phyloP scores from a whole-genome alignment of 2,888 invertebrate species.

The Plutella xylostella region DNA sequence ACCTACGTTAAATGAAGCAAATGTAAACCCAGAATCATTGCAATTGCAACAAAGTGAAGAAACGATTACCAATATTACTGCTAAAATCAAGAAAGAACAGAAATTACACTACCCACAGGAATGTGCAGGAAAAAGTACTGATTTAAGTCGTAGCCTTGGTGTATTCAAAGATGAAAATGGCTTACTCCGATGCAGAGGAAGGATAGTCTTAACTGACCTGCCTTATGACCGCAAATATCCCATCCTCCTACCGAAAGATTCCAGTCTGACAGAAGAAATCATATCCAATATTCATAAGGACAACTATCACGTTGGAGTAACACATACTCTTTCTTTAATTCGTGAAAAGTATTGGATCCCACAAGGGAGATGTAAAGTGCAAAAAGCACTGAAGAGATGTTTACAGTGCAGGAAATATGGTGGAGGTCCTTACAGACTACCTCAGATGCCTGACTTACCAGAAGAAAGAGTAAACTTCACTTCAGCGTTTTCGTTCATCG shows the following conservation, averaged over 20 bases:
- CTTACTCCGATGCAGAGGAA: constrained; percentile 15
- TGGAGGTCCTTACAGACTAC: constrained; percentile 21
- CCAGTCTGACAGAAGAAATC: constrained; percentile 10
- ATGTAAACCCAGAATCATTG: too few relatives aligned
- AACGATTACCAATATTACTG: neutral
- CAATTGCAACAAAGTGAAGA: neutral
- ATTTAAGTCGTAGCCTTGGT: constrained; percentile 11
- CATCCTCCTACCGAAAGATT: constrained; percentile 12
- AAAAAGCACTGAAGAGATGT: constrained; percentile 14
- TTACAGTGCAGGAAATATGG: constrained; percentile 18
- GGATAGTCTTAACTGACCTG: constrained; percentile 8
- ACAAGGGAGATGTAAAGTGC: constrained; percentile 15
- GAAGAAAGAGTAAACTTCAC: constrained; percentile 18
- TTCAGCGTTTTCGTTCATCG: constrained; percentile 17
- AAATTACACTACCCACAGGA: constrained; percentile 9
- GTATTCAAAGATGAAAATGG: constrained; percentile 14
- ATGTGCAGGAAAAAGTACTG: constrained; percentile 10
- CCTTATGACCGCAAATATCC: constrained; percentile 13
- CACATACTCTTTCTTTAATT: constrained; percentile 15
- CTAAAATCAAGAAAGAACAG: constrained; percentile 10
- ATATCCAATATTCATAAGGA: constrained; percentile 12
- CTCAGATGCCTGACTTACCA: constrained; percentile 18
- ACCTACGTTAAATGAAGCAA: too few relatives aligned
- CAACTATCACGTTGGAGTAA: constrained; percentile 17
- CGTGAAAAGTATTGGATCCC: constrained; percentile 17